These are phyloP conservation scores for Herpailurus yagouaroundi DNA, from an alignment of 2,113 vertebrate genomes.

Conservation along the genomic window DNA sequence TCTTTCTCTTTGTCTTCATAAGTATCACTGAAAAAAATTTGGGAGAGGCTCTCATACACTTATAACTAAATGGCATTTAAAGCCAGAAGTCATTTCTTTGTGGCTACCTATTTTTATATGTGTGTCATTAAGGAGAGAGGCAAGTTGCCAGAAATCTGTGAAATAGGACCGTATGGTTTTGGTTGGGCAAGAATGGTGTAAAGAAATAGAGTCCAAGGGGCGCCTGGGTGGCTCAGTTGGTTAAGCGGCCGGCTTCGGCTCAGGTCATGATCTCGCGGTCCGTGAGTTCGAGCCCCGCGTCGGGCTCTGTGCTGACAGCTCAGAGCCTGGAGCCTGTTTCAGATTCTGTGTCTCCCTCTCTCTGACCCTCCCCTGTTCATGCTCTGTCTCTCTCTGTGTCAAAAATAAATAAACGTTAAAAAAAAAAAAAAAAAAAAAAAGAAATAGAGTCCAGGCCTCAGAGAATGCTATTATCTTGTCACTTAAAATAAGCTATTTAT, in stretches of 20 bases:
- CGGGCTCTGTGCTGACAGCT: too few species aligned
- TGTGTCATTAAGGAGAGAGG: background rate
- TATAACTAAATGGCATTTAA: conserved; percentile 9
- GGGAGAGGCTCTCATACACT: background rate
- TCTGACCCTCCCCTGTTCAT: too few species aligned
- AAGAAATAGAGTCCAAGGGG: background rate
- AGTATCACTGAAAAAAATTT: background rate
- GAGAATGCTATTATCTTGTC: conserved; percentile 23
- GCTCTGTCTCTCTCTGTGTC: too few species aligned
- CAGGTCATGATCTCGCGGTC: too few species aligned
- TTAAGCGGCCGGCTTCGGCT: too few species aligned
- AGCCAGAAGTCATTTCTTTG: conserved; percentile 38
- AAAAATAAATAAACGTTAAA: too few species aligned
- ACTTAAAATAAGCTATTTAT: background rate
- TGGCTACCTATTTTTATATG: background rate
- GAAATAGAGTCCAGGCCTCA: background rate
- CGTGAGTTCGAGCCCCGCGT: too few species aligned
- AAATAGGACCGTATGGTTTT: background rate
- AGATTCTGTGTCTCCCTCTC: too few species aligned
- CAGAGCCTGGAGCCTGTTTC: too few species aligned
- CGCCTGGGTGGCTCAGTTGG: too few species aligned
- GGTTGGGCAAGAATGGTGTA: background rate
- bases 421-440: background rate
- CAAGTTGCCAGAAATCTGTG: conserved; percentile 10
- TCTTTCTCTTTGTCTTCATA: conserved; percentile 25